phyloP scores from a whole-genome alignment of 2,113 vertebrate genomes.

The Alligator mississippiensis region DNA sequence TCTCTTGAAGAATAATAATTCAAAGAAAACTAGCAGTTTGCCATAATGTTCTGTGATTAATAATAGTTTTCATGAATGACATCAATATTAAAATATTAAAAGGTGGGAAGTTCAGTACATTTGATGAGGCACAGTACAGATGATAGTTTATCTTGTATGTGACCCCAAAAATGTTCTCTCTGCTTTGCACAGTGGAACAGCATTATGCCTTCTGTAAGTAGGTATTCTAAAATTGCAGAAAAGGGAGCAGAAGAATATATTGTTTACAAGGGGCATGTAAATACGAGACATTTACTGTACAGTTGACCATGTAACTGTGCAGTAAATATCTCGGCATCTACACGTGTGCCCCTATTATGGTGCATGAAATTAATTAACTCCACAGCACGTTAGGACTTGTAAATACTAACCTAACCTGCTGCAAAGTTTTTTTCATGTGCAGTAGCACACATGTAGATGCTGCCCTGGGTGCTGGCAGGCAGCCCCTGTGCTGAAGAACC shows the following conservation, averaged over 20 bases:
- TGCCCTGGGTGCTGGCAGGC: too few species aligned
- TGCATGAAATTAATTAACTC: too few species aligned
- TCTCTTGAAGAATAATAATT: slow-evolving; percentile 39
- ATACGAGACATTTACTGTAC: too few species aligned
- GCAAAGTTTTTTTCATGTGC: too few species aligned
- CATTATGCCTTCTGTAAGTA: background rate
- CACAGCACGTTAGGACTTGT: too few species aligned
- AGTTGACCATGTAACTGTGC: too few species aligned
- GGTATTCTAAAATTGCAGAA: background rate
- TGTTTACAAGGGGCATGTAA: too few species aligned
- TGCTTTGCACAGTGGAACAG: background rate
- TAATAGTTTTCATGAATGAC: slow-evolving; percentile 15
- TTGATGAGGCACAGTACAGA: background rate
- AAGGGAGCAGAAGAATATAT: background rate
- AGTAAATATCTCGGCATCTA: too few species aligned
- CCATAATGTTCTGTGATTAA: slow-evolving; percentile 36
- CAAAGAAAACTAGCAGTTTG: background rate
- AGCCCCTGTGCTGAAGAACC: too few species aligned
- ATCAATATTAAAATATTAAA: slow-evolving; percentile 6
- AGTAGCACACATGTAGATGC: too few species aligned
- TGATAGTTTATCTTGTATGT: background rate
- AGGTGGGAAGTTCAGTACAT: background rate
- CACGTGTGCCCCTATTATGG: too few species aligned
- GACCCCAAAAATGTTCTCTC: background rate
- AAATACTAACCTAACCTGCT: too few species aligned